Evolutionary conservation across 1,140 invertebrate species (phyloP).

Genomic region (Triops cancriformis): DNA sequence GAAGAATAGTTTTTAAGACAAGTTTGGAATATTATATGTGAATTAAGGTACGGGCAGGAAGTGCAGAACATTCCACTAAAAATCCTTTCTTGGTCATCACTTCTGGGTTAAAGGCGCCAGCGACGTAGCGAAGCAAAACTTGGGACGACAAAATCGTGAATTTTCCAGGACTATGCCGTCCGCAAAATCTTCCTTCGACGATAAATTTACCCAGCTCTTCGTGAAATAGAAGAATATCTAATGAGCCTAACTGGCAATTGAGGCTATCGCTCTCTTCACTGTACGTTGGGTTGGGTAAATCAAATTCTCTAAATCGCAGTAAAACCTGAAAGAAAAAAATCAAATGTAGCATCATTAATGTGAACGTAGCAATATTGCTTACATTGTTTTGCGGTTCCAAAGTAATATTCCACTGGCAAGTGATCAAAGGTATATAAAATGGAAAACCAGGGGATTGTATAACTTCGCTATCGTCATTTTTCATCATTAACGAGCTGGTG

Average conservation of each 20-base stretch:
- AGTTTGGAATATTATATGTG: background rate
- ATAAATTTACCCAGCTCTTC: conserved; percentile 19
- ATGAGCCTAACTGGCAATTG: conserved; percentile 1
- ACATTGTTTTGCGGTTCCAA: conserved; percentile 20
- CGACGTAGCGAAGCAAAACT: conserved; percentile 12
- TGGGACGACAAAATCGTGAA: background rate
- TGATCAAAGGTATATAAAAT: conserved; percentile 22
- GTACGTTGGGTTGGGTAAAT: conserved; percentile 20
- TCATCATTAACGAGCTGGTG: background rate
- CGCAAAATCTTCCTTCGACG: conserved; percentile 20
- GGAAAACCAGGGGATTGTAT: conserved; percentile 22
- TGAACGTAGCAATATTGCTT: background rate
- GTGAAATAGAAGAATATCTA: conserved; percentile 15
- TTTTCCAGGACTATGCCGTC: conserved; percentile 19
- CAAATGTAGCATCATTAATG: background rate
- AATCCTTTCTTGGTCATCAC: background rate
- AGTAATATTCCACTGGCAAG: conserved; percentile 26
- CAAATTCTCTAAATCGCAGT: conserved; percentile 17
- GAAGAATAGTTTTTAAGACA: background rate
- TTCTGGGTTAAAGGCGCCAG: background rate
- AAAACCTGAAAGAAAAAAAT: background rate
- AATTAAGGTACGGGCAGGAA: background rate
- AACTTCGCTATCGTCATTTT: background rate
- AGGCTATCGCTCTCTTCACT: conserved; percentile 11
- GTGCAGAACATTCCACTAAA: conserved; percentile 11